Evolutionary conservation across 2,113 vertebrate genomes (phyloP).

Genomic region (Pygoscelis adeliae): DNA sequence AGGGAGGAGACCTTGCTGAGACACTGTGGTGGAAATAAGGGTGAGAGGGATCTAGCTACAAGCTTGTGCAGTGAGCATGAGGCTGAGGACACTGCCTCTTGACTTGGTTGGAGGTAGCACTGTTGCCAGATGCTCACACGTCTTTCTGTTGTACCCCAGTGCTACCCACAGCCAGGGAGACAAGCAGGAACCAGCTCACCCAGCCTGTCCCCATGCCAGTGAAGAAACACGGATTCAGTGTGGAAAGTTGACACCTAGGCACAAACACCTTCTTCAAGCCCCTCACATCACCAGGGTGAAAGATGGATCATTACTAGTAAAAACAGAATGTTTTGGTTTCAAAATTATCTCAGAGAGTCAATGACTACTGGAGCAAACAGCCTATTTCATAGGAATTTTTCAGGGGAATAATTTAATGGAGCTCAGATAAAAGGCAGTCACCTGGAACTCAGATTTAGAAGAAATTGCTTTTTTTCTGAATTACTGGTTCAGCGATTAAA

Average conservation of each 20-base stretch:
- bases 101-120: neutral
- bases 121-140: neutral
- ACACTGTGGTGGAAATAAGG: neutral
- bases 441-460: constrained; percentile 44
- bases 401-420: constrained; percentile 50
- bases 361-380: neutral
- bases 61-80: neutral
- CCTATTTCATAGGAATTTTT: constrained; percentile 29
- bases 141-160: neutral
- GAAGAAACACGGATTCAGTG: neutral
- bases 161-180: neutral
- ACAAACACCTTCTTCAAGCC: neutral
- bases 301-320: neutral
- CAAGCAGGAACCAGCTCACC: neutral
- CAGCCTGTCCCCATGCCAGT: fast-evolving
- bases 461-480: constrained; percentile 24
- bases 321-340: constrained; percentile 4
- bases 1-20: neutral
- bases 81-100: neutral
- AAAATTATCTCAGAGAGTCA: neutral
- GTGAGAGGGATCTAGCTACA: neutral
- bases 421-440: constrained; percentile 52
- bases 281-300: neutral
- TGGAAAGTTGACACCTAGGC: neutral
- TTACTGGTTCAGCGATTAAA: constrained; percentile 37